These are phyloP conservation scores for Sialis fuliginosa DNA, from an alignment of 2,888 invertebrate genomes.

Conservation along the genomic window DNA sequence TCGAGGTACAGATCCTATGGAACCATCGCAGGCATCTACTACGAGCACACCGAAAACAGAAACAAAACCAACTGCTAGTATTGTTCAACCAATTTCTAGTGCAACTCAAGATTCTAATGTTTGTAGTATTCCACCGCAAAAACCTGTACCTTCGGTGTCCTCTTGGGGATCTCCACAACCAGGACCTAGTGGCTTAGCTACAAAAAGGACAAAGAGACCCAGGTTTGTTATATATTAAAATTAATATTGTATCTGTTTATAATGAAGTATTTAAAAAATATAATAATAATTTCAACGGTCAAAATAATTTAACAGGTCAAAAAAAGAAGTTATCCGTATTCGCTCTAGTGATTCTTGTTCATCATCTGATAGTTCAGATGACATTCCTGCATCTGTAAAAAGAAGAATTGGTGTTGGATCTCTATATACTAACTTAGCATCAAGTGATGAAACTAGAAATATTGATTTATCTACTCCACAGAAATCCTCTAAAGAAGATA, in stretches of 20 bases:
- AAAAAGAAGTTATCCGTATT: conserved; percentile 4
- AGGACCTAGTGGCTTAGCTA: conserved; percentile 8
- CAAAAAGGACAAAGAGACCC: conserved; percentile 4
- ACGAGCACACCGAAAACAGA: conserved; percentile 22
- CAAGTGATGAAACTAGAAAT: background rate
- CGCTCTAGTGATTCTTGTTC: conserved; percentile 8
- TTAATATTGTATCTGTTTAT: background rate
- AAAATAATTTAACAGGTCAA: conserved; percentile 1
- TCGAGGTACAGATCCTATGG: conserved; percentile 54
- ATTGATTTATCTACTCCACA: background rate
- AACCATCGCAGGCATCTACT: conserved; percentile 26
- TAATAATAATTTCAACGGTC: too few species aligned
- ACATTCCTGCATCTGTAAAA: conserved; percentile 4
- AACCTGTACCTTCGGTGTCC: background rate
- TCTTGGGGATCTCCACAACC: conserved; percentile 3
- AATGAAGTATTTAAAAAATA: background rate
- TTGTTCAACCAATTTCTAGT: conserved; percentile 19
- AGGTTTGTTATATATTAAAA: background rate
- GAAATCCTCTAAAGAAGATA: background rate
- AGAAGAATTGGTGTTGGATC: background rate
- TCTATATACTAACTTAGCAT: background rate
- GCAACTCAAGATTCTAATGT: conserved; percentile 10
- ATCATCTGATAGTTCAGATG: conserved; percentile 8
- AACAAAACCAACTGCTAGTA: conserved; percentile 21
- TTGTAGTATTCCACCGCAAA: background rate